These are phyloP conservation scores for Sphyrna mokarran DNA, from an alignment of 2,113 vertebrate species.

Conservation along the genomic window DNA sequence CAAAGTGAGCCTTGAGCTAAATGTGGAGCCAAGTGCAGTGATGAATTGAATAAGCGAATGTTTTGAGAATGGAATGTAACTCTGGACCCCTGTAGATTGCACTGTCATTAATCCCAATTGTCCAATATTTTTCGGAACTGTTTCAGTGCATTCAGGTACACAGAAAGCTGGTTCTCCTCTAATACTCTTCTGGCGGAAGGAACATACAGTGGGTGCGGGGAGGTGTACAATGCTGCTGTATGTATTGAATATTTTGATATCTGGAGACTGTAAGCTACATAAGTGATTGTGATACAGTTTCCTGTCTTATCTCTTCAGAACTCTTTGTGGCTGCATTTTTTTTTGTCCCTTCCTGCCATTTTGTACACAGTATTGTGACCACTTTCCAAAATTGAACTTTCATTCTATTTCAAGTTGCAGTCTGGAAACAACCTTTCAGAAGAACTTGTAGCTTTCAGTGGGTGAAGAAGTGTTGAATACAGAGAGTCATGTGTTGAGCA, in stretches of 20 bases:
- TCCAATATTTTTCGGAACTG: neutral
- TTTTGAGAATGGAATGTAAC: neutral
- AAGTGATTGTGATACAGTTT: neutral
- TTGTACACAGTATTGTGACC: neutral
- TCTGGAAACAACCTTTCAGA: neutral
- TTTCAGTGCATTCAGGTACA: conserved; percentile 6
- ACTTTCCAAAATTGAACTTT: neutral
- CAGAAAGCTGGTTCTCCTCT: neutral
- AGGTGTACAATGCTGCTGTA: neutral
- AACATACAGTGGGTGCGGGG: neutral
- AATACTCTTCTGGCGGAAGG: neutral
- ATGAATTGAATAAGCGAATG: neutral
- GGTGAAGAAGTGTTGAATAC: neutral
- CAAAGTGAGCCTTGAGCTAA: neutral
- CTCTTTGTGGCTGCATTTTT: neutral
- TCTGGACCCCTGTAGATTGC: neutral
- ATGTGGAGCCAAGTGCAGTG: neutral
- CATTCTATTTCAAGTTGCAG: neutral
- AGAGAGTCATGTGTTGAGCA: neutral
- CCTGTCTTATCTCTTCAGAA: neutral
- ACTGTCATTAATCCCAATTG: neutral
- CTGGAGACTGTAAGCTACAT: neutral
- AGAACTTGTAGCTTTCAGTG: neutral
- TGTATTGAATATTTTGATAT: neutral
- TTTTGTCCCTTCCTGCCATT: neutral